phyloP scores from a whole-genome alignment of 1,140 invertebrate genomes.

The Orussus abietinus region DNA sequence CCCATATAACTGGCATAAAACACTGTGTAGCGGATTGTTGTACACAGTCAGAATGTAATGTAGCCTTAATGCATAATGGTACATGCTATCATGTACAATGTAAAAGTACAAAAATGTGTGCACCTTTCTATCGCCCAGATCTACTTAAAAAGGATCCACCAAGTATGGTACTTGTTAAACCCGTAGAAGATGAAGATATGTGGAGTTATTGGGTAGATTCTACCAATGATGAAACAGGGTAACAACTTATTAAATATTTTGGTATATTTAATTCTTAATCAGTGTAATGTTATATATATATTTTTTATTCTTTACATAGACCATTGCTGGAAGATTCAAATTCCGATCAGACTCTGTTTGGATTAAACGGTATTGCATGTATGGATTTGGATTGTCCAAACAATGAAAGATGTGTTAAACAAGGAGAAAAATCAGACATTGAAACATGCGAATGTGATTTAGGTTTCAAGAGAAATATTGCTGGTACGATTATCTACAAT shows the following conservation, averaged over 20 bases:
- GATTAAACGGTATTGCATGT: slow-evolving; percentile 44
- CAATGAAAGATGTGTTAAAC: slow-evolving; percentile 64
- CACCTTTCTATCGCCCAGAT: slow-evolving; percentile 60
- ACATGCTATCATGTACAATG: slow-evolving; percentile 77
- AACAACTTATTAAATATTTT: slow-evolving; percentile 14
- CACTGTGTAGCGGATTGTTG: slow-evolving; percentile 74
- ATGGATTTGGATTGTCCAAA: slow-evolving; percentile 55
- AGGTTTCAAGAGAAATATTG: slow-evolving; percentile 56
- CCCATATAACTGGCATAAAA: slow-evolving; percentile 54
- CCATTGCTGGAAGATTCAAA: slow-evolving; percentile 51
- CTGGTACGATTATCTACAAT: slow-evolving; percentile 33
- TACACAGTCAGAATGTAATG: slow-evolving; percentile 63
- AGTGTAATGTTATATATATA: no score
- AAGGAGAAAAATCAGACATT: slow-evolving; percentile 54
- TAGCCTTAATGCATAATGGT: slow-evolving; percentile 71
- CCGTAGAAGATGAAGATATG: slow-evolving; percentile 53
- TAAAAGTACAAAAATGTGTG: slow-evolving; percentile 64
- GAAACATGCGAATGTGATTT: slow-evolving; percentile 68
- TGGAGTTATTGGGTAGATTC: slow-evolving; percentile 56
- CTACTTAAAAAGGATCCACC: slow-evolving; percentile 58
- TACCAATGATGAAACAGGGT: slow-evolving; percentile 27
- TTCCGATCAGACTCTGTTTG: slow-evolving; percentile 35
- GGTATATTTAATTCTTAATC: no score
- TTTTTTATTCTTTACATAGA: slow-evolving; percentile 34
- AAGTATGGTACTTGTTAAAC: slow-evolving; percentile 73